These are phyloP conservation scores for Mesembrinibis cayennensis DNA, from an alignment of 2,113 vertebrate species.

Conservation along the genomic window DNA sequence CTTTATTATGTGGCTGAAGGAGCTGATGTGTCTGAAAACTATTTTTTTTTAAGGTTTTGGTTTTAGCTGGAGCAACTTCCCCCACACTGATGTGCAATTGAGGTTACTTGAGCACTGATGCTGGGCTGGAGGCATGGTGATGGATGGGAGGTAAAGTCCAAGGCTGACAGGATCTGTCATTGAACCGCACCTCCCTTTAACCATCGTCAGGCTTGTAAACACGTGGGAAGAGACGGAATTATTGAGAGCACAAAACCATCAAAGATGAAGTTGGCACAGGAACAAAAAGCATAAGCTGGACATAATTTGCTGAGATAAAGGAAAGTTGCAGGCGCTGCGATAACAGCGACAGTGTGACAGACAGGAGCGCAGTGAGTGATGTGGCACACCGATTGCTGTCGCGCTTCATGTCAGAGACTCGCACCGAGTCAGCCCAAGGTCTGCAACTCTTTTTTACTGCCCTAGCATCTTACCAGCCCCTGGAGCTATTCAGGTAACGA, in stretches of 20 bases:
- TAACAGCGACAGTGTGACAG: not conserved
- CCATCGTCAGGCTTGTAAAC: not conserved
- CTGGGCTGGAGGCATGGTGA: not conserved
- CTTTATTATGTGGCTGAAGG: not conserved
- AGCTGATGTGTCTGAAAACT: not conserved
- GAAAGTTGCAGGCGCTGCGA: not conserved
- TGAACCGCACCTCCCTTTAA: not conserved
- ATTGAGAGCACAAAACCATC: not conserved
- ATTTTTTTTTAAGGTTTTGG: not conserved
- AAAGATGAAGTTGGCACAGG: not conserved
- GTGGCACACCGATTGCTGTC: not conserved
- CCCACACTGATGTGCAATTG: rapidly evolving
- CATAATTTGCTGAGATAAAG: not conserved
- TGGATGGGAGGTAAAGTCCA: not conserved
- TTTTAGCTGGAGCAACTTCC: not conserved
- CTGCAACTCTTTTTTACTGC: not conserved
- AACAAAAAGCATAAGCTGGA: not conserved
- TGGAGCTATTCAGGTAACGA: not conserved
- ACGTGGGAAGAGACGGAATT: not conserved
- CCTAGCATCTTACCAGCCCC: not conserved
- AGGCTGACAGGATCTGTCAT: not conserved
- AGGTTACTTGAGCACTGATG: not conserved
- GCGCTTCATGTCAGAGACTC: not conserved
- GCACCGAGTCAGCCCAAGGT: not conserved
- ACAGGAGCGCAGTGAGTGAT: not conserved